Base-by-base conservation (phyloP, 2,888 invertebrate genomes). In the Eupithecia inturbata region DNA sequence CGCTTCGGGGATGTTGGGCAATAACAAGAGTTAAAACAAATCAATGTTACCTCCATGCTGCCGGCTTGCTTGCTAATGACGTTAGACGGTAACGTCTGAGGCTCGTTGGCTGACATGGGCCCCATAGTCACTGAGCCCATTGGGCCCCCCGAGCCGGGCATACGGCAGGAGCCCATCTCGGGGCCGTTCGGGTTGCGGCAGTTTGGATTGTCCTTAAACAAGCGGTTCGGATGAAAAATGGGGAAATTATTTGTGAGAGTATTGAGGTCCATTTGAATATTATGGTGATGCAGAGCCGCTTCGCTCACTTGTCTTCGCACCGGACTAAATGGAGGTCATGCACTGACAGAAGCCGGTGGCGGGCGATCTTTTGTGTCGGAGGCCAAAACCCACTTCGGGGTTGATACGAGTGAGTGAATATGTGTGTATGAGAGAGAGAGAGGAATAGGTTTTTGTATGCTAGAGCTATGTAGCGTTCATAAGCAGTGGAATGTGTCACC, bases 41-140 rank as follows among this genome's bases (percentile, higher is more conserved):
- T 80, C 77, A 82, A 82, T 83, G 81, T 88, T 92, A 97, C 97
- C 95, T 98, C 97, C 95, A 97, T 97, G 79, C 97, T 96, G 80
- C 96, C 96, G 36, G 95, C 93, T 86, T 97, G 97, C 88, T 97
- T 97, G 88, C 96, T 96, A 83, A 97, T 96, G 76, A 97, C 97
- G 89, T 97, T 97, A 79, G 97, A 97, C 45, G 96, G 96, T 84
- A 97, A 90, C 19, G 97, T 96, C 88, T 97, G 97, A 60, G 96
- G 96, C 84, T 97, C 96, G 73, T 95, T 94, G 57, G 88, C 86
- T 0, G 95, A 95, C 94, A 94, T 93, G 63, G 92, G 89, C 4
- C 93, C 93, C 93, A 94, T 93, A 0, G 93, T 88, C 28, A 90
- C 94, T 0, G 93, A 92, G 0, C 93, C 94, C 91, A 94, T 91